phyloP scores from a whole-genome alignment of 1,140 invertebrate species.

The Drosophila pallidifrons region DNA sequence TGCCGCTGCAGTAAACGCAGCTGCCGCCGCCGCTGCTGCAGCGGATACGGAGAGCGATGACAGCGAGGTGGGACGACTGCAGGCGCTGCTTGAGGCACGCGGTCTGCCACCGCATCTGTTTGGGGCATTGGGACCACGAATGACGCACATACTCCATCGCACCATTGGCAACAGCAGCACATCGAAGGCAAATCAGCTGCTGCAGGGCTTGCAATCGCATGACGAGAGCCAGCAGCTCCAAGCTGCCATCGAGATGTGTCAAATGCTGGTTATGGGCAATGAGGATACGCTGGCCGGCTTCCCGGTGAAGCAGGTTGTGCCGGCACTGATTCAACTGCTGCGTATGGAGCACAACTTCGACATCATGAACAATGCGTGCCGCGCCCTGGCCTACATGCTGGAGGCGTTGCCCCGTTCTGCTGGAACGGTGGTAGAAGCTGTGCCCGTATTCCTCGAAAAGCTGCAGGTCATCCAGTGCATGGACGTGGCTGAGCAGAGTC shows the following conservation, averaged over 20 bases:
- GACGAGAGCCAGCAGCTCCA: conserved; percentile 99
- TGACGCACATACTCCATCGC: conserved; percentile 98
- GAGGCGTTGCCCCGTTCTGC: conserved; percentile 98
- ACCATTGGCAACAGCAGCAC: conserved; percentile 95
- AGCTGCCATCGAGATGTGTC: conserved; percentile 99
- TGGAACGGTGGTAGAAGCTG: conserved; percentile 97
- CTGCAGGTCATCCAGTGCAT: conserved; percentile 99
- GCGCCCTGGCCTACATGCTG: conserved; percentile 99
- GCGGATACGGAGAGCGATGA: conserved; percentile 90
- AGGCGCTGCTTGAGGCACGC: conserved; percentile 96
- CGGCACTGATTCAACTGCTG: conserved; percentile 94
- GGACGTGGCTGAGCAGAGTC: conserved; percentile 99
- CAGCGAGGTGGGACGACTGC: conserved; percentile 94
- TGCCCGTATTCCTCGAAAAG: conserved; percentile 98
- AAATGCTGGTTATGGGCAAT: conserved; percentile 99
- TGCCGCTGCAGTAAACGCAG: conserved; percentile 36
- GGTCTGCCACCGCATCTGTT: conserved; percentile 98
- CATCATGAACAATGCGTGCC: conserved; percentile 99
- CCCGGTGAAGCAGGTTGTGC: conserved; percentile 98
- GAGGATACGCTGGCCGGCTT: conserved; percentile 99
- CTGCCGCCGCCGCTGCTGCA: conserved; percentile 58
- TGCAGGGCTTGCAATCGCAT: conserved; percentile 96
- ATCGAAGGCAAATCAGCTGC: conserved; percentile 96
- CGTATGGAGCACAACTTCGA: conserved; percentile 99
- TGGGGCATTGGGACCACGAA: conserved; percentile 96